Base-by-base conservation (phyloP, 2,113 vertebrate genomes). In the Carlito syrichta region DNA sequence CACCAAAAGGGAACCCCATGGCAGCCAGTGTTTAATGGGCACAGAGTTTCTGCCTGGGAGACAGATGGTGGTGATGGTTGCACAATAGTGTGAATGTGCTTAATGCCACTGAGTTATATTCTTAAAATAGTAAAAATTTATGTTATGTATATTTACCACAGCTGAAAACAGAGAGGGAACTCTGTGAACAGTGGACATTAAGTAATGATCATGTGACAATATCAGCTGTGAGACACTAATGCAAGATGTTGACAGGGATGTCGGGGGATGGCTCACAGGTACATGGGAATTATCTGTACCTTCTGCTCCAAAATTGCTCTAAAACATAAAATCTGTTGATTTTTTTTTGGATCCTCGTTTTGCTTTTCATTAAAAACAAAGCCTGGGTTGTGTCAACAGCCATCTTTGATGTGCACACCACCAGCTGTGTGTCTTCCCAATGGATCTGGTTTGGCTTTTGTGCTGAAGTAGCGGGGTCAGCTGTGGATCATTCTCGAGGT, bases 201-300 rank as follows among this genome's bases (percentile, higher is more conserved):
- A 19, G 69, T 9, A 1, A 11, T 12, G 78, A 25, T 7, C 23
- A 13, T 0, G 38, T 43, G 9, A 11, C 23, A 4, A 5, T 19
- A 7, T 12, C 0, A 68, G 35, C 17, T 0, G 2, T 2, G 0
- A 17, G 23, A 1, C 74, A 4, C 0, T 0, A 25, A 27, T 1
- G 27, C 27, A 19, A 6, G 38, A 13, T 1, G 22, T 40, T 17
- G 23, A 19, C 2, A 19, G 14, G 38, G 43, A 16, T 25, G 1
- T 2, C 9, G 3, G 5, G 50, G 9, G 16, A 2, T 0, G 48
- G 40, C 40, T 52, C 1, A 2, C 1, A 30, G 10, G 84, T 10
- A 1, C 14, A 1, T 0, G 10, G 74, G 63, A 82, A 92, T 54
- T 43, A 23, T 45, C 77, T 71, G 74, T 58, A 69, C 52, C 58